Evolutionary conservation across 2,113 vertebrate genomes (phyloP), one percentile per base, ranked within the genome.

Genomic region (Eupsittula cactorum): DNA sequence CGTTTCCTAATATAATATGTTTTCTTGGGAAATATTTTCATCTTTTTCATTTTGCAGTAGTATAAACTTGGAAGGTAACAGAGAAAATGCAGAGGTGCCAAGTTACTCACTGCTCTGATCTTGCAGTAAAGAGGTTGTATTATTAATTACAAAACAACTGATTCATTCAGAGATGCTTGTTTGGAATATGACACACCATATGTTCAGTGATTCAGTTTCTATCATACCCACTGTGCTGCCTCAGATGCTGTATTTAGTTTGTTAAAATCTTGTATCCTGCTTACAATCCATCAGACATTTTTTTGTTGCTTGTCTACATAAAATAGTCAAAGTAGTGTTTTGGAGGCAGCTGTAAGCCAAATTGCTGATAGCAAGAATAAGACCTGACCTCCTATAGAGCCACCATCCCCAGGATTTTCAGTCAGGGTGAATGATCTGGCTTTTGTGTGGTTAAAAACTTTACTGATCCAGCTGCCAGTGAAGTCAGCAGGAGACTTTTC

Each of bases 131-230:
- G 62, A 84, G 42, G 16, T 68, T 94, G 81, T 71, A 28, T 70
- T 65, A 35, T 39, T 69, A 57, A 86, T 92, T 82, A 35, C 49
- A 44, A 75, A 92, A 64, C 24, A 93, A 63, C 4, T n/a, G 78
- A 92, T 71, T 96, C n/a, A 92, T 81, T 55, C 42, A 7, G 16
- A 80, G n/a, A 71, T 64, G 31, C 13, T 93, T 3, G 1, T 90
- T 91, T 92, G 86, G 69, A 85, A 74, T 42, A 80, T 60, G 82
- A 93, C 0, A 1, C 53, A 78, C 50, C 78, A 27, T 85, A 53
- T 68, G 49, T 70, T 95, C 77, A 35, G 67, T 70, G 92, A 96
- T 59, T 97, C 91, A 87, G 31, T 63, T 96, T 82, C 73, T 70
- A n/a, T 79, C 0, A 3, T 93, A 96, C 95, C 68, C 21, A n/a